A percentile compares a stretch with the other conserved stretches of the same genome.
Evolutionary conservation across 2,113 vertebrate species (phyloP).

Genomic region (Leptocoma aspasia): DNA sequence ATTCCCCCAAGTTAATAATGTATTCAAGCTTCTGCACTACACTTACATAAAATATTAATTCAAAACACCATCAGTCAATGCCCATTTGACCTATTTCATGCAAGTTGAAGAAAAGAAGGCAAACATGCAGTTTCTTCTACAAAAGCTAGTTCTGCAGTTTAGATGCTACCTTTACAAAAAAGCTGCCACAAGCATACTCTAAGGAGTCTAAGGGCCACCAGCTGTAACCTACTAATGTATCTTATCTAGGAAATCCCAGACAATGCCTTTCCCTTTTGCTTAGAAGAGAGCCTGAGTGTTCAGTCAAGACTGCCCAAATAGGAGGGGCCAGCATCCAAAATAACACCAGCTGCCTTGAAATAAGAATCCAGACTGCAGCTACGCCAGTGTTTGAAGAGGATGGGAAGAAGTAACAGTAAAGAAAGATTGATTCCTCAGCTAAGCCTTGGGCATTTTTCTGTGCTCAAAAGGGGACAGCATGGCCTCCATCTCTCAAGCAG

Average conservation of each 20-base stretch:
- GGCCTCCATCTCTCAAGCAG: neutral
- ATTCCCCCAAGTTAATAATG: neutral
- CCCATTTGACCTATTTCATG: neutral
- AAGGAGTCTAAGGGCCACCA: neutral
- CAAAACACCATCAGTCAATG: neutral
- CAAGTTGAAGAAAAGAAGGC: neutral
- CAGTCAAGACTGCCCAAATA: neutral
- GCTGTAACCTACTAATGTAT: neutral
- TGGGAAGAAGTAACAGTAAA: neutral
- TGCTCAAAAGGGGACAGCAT: neutral
- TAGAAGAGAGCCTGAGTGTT: neutral
- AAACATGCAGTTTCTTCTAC: neutral
- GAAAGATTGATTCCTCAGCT: neutral
- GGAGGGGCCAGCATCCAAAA: neutral
- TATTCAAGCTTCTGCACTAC: neutral
- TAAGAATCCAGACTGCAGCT: neutral
- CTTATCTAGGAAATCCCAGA: neutral
- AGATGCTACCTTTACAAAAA: neutral
- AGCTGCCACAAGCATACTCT: neutral
- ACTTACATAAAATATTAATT: neutral
- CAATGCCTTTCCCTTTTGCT: neutral
- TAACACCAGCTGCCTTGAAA: neutral
- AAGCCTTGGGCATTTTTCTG: neutral
- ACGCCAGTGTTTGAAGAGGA: neutral
- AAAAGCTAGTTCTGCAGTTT: neutral